Evolutionary conservation across 2,113 vertebrate species (phyloP).

Genomic region (Malaclemys terrapin): DNA sequence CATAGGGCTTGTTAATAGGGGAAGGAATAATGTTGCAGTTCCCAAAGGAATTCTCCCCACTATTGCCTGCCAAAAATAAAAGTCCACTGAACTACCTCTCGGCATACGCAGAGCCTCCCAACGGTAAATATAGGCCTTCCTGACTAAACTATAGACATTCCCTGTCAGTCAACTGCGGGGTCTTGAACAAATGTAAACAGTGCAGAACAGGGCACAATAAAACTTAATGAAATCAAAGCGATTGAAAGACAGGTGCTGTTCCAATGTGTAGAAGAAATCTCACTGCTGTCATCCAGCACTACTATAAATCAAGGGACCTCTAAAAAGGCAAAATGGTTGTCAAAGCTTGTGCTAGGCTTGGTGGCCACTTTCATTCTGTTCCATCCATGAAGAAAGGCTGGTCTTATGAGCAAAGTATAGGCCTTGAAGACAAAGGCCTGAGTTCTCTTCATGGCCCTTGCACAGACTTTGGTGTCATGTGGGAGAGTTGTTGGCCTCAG

Average conservation of each 20-base stretch:
- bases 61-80: background rate
- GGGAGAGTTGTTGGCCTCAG: background rate
- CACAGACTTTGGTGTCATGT: background rate
- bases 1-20: background rate
- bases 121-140: background rate
- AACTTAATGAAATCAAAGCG: background rate
- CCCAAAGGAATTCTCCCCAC: background rate
- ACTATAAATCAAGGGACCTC: background rate
- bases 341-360: background rate
- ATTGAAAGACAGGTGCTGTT: background rate
- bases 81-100: background rate
- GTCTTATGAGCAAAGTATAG: background rate
- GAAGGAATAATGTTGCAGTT: background rate
- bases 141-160: background rate
- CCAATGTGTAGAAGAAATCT: background rate
- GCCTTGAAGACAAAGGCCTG: background rate
- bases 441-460: background rate
- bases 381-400: background rate
- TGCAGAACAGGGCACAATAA: background rate
- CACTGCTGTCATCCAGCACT: background rate
- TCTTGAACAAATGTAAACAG: background rate
- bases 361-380: background rate
- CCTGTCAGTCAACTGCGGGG: background rate
- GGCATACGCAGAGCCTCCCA: background rate
- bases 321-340: background rate